phyloP scores from a whole-genome alignment of 2,113 vertebrate species.

The Psittacara wagleri region DNA sequence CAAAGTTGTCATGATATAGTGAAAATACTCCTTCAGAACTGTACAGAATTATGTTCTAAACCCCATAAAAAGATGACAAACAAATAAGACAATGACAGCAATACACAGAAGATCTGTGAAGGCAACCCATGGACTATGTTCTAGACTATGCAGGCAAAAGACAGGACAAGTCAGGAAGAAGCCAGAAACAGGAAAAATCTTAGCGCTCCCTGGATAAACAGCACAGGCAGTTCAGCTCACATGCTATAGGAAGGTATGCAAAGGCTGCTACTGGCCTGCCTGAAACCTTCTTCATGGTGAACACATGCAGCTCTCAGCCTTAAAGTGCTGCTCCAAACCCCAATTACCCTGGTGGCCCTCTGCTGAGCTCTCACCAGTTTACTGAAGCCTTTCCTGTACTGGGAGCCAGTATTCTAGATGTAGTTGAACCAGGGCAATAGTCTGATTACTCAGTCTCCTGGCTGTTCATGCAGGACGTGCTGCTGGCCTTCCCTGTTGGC shows the following conservation, averaged over 20 bases:
- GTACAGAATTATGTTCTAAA: not conserved
- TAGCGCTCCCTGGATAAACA: not conserved
- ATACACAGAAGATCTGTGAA: not conserved
- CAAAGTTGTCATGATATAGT: not conserved
- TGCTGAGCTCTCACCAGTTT: not conserved
- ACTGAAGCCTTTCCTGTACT: not conserved
- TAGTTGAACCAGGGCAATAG: rapidly evolving
- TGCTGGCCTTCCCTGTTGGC: not conserved
- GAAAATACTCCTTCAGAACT: not conserved
- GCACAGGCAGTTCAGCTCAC: not conserved
- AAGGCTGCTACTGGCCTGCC: not conserved
- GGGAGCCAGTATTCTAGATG: not conserved
- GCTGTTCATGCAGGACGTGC: not conserved
- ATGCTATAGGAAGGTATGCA: not conserved
- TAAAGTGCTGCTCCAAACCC: not conserved
- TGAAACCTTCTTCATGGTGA: not conserved
- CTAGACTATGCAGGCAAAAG: not conserved
- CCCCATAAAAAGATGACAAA: not conserved
- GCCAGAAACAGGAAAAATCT: not conserved
- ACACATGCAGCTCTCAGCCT: not conserved
- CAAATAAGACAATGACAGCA: not conserved
- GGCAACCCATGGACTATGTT: not conserved
- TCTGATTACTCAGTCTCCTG: not conserved
- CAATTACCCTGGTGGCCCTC: not conserved
- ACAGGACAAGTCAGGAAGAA: not conserved